Conservation (phyloP, 1,140 invertebrate species). For the Papilio glaucus region DNA sequence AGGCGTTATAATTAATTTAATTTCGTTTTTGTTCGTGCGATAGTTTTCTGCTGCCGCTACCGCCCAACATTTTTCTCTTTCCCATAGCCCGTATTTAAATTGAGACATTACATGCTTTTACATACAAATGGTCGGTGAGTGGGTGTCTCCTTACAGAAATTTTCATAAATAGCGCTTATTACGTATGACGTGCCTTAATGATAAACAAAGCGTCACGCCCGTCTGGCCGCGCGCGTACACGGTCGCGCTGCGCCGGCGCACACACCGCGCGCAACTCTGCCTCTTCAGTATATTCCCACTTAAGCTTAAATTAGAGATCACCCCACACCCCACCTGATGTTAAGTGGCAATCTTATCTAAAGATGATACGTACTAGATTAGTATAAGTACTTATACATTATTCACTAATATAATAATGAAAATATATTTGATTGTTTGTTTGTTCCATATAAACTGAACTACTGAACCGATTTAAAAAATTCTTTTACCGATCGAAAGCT, state of each 20-base stretch:
- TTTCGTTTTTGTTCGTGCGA: too few relatives aligned
- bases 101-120: constrained; percentile 68
- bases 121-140: constrained; percentile 52
- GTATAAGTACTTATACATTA: background rate
- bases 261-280: background rate
- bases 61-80: constrained; percentile 56
- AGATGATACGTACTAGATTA: background rate
- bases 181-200: constrained; percentile 30
- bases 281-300: background rate
- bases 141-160: constrained; percentile 51
- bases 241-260: background rate
- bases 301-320: constrained; percentile 22
- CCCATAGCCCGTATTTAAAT: constrained; percentile 59
- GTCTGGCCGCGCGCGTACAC: background rate
- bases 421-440: too few relatives aligned
- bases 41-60: constrained; percentile 51
- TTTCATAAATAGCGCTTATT: constrained; percentile 47
- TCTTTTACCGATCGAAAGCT: too few relatives aligned
- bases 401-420: too few relatives aligned
- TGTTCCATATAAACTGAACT: too few relatives aligned
- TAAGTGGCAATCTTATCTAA: constrained; percentile 8
- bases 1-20: too few relatives aligned
- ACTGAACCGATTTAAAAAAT: too few relatives aligned
- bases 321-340: background rate
- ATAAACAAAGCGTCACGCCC: constrained; percentile 11